These are phyloP conservation scores for Montipora foliosa DNA, from an alignment of 64 coral and sea anemone species.

Conservation along the genomic window DNA sequence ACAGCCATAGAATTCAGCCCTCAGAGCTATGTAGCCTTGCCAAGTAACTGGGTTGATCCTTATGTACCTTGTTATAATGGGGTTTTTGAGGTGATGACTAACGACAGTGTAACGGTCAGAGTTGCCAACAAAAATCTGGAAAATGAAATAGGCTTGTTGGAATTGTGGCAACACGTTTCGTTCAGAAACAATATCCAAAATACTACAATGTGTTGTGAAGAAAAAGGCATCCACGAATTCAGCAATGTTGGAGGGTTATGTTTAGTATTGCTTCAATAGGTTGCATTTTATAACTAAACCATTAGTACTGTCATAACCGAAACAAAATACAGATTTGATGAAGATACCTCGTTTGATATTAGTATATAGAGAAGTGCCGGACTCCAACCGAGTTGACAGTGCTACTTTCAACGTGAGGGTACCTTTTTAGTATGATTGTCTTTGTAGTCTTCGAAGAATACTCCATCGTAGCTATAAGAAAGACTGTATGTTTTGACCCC, in stretches of 20 bases:
- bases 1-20: slow-evolving; percentile 36
- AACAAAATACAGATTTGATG: no score
- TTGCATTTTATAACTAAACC: no score
- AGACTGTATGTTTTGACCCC: slow-evolving; percentile 48
- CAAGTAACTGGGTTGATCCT: slow-evolving; percentile 17
- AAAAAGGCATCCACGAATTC: no score
- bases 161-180: no score
- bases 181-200: no score
- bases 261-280: no score
- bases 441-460: slow-evolving; percentile 64
- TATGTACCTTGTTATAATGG: neutral
- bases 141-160: neutral
- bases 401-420: neutral
- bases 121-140: slow-evolving; percentile 49
- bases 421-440: slow-evolving; percentile 38
- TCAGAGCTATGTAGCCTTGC: slow-evolving; percentile 6
- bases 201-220: no score
- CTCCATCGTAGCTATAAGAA: slow-evolving; percentile 23
- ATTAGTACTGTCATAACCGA: no score
- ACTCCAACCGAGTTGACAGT: no score
- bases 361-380: no score
- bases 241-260: no score
- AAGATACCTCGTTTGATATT: no score
- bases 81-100: neutral
- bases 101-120: slow-evolving; percentile 45